Percentiles rank a stretch among this genome's conserved stretches.
Conservation (phyloP, 1,140 invertebrate species). For the Brachionus asplanchnoidis region DNA sequence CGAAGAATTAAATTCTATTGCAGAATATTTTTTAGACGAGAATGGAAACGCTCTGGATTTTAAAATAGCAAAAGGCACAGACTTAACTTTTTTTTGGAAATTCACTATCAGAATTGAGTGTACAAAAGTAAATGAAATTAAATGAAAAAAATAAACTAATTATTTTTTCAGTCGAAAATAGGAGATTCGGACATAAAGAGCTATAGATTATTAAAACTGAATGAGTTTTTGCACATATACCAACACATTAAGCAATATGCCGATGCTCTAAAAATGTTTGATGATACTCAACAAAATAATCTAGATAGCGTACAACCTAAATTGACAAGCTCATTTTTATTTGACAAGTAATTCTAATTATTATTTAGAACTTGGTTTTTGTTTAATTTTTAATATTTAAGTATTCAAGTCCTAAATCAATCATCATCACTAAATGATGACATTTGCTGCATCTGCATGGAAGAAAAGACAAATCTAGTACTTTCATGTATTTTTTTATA, state of each 20-base stretch:
- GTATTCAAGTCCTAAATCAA: neutral
- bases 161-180: slow-evolving; percentile 14
- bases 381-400: neutral
- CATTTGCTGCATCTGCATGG: slow-evolving; percentile 37
- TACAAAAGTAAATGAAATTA: neutral
- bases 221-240: slow-evolving; percentile 32
- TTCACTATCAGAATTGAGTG: slow-evolving; percentile 28
- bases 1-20: slow-evolving; percentile 19
- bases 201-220: neutral
- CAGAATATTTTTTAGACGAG: slow-evolving; percentile 28
- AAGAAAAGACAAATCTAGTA: slow-evolving; percentile 9
- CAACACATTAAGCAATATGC: slow-evolving; percentile 23
- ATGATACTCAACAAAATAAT: neutral
- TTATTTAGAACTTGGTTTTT: neutral
- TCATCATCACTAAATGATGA: neutral
- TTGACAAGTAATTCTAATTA: neutral
- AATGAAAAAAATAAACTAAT: neutral
- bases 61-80: slow-evolving; percentile 32
- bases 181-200: slow-evolving; percentile 14
- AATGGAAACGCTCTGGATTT: slow-evolving; percentile 9
- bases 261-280: slow-evolving; percentile 13
- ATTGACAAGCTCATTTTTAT: neutral
- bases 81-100: slow-evolving; percentile 39
- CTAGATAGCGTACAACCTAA: neutral
- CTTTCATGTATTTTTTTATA: slow-evolving; percentile 6